Conservation (phyloP, 2,113 vertebrate genomes). For the Corythoichthys haematopterus region DNA sequence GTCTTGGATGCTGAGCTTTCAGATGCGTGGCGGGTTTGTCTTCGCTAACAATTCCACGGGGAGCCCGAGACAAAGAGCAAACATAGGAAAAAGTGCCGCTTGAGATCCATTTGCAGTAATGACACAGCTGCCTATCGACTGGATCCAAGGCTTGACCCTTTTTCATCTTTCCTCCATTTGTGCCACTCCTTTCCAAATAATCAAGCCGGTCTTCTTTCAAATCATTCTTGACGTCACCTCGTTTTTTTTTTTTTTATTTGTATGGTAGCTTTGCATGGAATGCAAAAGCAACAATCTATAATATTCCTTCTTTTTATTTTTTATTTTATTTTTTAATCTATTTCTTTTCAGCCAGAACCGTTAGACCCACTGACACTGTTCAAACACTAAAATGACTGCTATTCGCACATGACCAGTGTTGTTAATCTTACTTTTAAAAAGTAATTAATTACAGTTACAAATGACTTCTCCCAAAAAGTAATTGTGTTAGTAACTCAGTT, state of each 20-base stretch:
- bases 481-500: too few species aligned
- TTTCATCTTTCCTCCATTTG: constrained; percentile 6
- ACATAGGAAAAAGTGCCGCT: constrained; percentile 56
- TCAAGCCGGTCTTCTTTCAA: constrained; percentile 1
- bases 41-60: constrained; percentile 57
- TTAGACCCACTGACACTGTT: too few species aligned
- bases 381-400: too few species aligned
- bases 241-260: background rate
- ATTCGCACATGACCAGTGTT: too few species aligned
- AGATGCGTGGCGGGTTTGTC: constrained; percentile 67
- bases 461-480: too few species aligned
- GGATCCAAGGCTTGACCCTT: constrained; percentile 10
- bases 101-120: constrained; percentile 58
- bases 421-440: too few species aligned
- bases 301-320: too few species aligned
- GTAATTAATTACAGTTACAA: too few species aligned
- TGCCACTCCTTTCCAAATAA: constrained; percentile 15
- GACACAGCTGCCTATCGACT: constrained; percentile 27
- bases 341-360: too few species aligned
- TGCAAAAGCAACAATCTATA: too few species aligned
- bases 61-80: constrained; percentile 53
- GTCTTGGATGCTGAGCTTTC: constrained; percentile 55
- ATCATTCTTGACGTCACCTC: constrained; percentile 9
- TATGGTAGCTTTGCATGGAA: background rate
- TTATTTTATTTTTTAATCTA: too few species aligned